Evolutionary conservation across 2,797 vertebrate species (phyloP), one percentile per base, ranked within the genome.

Genomic region (Hyperoplus immaculatus): DNA sequence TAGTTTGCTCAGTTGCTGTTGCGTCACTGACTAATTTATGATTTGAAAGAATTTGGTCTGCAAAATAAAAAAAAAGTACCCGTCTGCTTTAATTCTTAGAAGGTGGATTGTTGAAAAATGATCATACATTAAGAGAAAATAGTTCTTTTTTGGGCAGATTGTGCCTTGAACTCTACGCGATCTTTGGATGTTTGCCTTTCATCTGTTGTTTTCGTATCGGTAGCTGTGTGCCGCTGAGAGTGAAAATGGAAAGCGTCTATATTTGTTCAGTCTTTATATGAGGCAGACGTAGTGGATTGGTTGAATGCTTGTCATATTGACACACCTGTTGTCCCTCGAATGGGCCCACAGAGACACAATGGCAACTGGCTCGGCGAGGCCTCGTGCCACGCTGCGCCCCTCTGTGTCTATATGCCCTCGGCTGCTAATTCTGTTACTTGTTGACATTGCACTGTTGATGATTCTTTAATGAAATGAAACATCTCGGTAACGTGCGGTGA

Each of bases 271-370:
- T 80, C 85, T 85, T 86, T 88, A 85, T 77, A 69, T 10, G 83
- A 88, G 85, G 72, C 81, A 64, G 84, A 84, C 87, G 55, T 12
- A 56, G 82, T 83, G 80, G 87, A 87, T 75, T 59, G 87, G 82
- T 61, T 90, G 88, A 91, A 88, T 88, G 85, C 90, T 80, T 78
- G 85, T 88, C 81, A 67, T 94, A 92, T 94, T 95, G 91, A 94
- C 93, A 94, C 93, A 95, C 93, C 94, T 95, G 94, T 94, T 91
- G 88, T 87, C 82, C 90, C 84, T 82, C 88, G 82, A 84, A 55
- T 87, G 86, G 79, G 85, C 80, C 88, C 83, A 78, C 84, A 72
- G 84, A 84, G 80, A 90, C 88, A 94, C 91, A 93, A 90, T 89
- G 88, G 87, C 87, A 62, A 29, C 78, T 43, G 78, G 72, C 66